phyloP scores from a whole-genome alignment of 2,888 invertebrate species.

The Netelia fuscicornis region DNA sequence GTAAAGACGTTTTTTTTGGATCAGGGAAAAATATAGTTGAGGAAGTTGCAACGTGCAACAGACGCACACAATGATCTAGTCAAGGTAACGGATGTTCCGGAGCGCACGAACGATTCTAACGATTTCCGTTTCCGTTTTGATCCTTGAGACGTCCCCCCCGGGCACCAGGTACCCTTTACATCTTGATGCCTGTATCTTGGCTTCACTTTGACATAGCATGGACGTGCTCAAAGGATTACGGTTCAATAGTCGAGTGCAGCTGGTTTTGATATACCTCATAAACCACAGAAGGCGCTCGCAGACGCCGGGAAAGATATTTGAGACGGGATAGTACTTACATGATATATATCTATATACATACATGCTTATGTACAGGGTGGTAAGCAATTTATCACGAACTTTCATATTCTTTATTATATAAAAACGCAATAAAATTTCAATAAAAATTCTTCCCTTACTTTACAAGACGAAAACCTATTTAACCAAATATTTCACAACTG shows the following conservation, averaged over 20 bases:
- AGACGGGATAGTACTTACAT: not conserved
- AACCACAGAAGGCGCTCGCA: not conserved
- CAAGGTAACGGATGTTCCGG: slow-evolving; percentile 22
- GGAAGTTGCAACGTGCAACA: not conserved
- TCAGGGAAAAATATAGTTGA: slow-evolving; percentile 15
- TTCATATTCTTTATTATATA: not conserved
- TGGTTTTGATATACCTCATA: slow-evolving; percentile 18
- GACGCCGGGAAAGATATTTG: slow-evolving; percentile 4
- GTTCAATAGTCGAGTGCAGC: slow-evolving; percentile 5
- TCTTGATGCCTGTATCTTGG: slow-evolving; percentile 22
- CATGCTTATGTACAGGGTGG: not conserved
- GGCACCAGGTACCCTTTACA: slow-evolving; percentile 10
- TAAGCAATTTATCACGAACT: not conserved
- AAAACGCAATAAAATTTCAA: not conserved
- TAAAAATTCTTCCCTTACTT: too few species aligned
- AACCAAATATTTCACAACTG: too few species aligned
- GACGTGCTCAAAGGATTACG: slow-evolving; percentile 36
- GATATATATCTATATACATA: not conserved
- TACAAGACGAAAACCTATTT: too few species aligned
- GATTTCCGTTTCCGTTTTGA: slow-evolving; percentile 42
- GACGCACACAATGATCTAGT: not conserved
- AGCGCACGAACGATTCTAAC: slow-evolving; percentile 38
- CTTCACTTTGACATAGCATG: slow-evolving; percentile 22
- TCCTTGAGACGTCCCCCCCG: slow-evolving; percentile 1
- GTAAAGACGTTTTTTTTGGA: not conserved